These are phyloP conservation scores for Phyllotreta cruciferae DNA, from an alignment of 2,888 invertebrate species.

Conservation along the genomic window DNA sequence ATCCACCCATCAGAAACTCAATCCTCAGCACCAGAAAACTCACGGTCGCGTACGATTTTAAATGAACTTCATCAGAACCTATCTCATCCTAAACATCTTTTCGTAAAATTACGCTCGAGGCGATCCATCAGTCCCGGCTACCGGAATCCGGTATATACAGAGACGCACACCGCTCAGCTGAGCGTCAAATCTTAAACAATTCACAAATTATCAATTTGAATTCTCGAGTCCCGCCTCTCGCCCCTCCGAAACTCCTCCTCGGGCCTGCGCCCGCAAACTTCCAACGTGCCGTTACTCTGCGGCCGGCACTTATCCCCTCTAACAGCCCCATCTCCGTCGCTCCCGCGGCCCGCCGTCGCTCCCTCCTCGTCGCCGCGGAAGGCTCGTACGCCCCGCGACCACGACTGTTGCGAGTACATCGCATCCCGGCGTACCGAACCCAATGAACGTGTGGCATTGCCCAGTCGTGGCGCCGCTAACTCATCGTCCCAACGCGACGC, in stretches of 20 bases:
- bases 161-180: slow-evolving; percentile 53
- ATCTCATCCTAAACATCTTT: slow-evolving; percentile 14
- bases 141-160: slow-evolving; percentile 51
- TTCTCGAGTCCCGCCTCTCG: slow-evolving; percentile 55
- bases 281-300: slow-evolving; percentile 50
- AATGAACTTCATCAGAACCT: slow-evolving; percentile 25
- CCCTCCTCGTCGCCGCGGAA: slow-evolving; percentile 38
- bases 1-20: slow-evolving; percentile 3
- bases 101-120: slow-evolving; percentile 30
- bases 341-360: slow-evolving; percentile 28
- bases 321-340: slow-evolving; percentile 46
- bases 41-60: slow-evolving; percentile 18
- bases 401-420: slow-evolving; percentile 50
- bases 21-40: slow-evolving; percentile 16
- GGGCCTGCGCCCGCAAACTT: slow-evolving; percentile 55
- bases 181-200: slow-evolving; percentile 62
- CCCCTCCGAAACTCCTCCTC: slow-evolving; percentile 57
- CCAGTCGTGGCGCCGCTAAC: slow-evolving; percentile 61
- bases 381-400: slow-evolving; percentile 47
- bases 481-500: slow-evolving; percentile 56
- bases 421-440: slow-evolving; percentile 61
- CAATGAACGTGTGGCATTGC: slow-evolving; percentile 67
- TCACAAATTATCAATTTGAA: slow-evolving; percentile 62
- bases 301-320: slow-evolving; percentile 51
- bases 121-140: slow-evolving; percentile 53